A percentile compares a stretch with the other conserved stretches of the same genome.
Conservation (phyloP, 2,113 vertebrate species). For the Myxocyprinus asiaticus region DNA sequence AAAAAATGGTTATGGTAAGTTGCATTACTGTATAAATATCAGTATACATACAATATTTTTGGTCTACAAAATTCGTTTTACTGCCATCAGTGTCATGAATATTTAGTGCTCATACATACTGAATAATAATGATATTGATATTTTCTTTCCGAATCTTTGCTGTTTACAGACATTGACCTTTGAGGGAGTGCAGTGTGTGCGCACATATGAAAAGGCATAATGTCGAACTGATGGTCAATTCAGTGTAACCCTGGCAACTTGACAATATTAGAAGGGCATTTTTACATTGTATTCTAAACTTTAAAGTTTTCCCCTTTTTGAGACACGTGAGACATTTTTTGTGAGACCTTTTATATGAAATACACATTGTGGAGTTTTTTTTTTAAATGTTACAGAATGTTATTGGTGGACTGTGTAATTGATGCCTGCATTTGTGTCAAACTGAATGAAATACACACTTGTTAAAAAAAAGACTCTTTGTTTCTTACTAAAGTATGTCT, state of each 20-base stretch:
- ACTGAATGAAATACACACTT: conserved; percentile 44
- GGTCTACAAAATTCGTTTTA: too few relatives aligned
- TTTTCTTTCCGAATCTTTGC: conserved; percentile 43
- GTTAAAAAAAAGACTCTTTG: background rate
- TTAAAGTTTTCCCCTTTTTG: conserved; percentile 46
- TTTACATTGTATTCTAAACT: conserved; percentile 49
- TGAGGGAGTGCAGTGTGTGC: conserved; percentile 86
- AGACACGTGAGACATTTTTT: conserved; percentile 35
- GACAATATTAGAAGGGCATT: conserved; percentile 53
- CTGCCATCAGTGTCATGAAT: too few relatives aligned
- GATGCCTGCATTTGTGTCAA: conserved; percentile 33
- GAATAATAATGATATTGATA: too few relatives aligned
- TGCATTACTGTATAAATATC: background rate
- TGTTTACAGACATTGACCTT: conserved; percentile 85
- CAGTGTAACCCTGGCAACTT: conserved; percentile 48
- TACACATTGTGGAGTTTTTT: conserved; percentile 12
- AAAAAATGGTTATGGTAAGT: conserved; percentile 93
- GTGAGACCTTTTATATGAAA: conserved; percentile 58
- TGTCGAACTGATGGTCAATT: conserved; percentile 32
- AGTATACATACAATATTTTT: too few relatives aligned
- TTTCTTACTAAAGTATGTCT: background rate
- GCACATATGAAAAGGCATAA: conserved; percentile 94
- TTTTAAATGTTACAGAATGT: conserved; percentile 11
- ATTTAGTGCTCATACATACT: too few relatives aligned
- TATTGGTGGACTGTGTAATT: conserved; percentile 24